phyloP scores from a whole-genome alignment of 2,888 invertebrate genomes.

The Timema podura region DNA sequence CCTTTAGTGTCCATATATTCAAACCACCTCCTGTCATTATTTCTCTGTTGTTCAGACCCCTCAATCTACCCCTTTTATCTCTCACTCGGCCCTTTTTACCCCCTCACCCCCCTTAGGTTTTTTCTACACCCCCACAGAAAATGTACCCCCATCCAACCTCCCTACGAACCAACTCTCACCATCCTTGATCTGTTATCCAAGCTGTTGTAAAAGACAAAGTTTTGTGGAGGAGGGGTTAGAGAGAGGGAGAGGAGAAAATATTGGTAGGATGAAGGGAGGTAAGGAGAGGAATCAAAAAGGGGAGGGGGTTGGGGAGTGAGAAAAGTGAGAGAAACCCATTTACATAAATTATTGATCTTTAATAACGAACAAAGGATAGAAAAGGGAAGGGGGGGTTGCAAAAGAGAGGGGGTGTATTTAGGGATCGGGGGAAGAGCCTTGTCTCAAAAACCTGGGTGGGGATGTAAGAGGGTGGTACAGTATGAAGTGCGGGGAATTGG shows the following conservation, averaged over 20 bases:
- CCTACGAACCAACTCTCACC: conserved; percentile 29
- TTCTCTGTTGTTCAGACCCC: conserved; percentile 22
- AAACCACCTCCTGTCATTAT: conserved; percentile 23
- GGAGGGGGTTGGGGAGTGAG: no score
- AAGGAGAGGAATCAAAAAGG: conserved; percentile 14
- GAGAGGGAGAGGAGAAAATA: conserved; percentile 19
- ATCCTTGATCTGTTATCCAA: conserved; percentile 35
- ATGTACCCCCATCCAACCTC: conserved; percentile 15
- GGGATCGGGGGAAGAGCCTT: conserved; percentile 11
- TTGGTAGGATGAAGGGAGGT: conserved; percentile 23
- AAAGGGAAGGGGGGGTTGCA: conserved; percentile 23
- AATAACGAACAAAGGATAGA: conserved; percentile 32
- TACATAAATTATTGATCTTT: conserved; percentile 34
- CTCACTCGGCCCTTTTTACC: conserved; percentile 15
- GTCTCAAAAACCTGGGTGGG: no score
- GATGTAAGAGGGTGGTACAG: no score
- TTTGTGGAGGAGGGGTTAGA: conserved; percentile 24
- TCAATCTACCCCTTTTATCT: conserved; percentile 26
- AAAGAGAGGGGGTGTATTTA: conserved; percentile 11
- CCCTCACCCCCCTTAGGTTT: conserved; percentile 14
- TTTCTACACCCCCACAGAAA: no score
- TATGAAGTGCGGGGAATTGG: conserved; percentile 20
- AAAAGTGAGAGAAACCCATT: conserved; percentile 31
- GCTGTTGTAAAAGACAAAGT: conserved; percentile 33
- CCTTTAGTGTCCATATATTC: conserved; percentile 17